phyloP scores from a whole-genome alignment of 2,113 vertebrate genomes.

The Rhinolophus ferrumequinum region DNA sequence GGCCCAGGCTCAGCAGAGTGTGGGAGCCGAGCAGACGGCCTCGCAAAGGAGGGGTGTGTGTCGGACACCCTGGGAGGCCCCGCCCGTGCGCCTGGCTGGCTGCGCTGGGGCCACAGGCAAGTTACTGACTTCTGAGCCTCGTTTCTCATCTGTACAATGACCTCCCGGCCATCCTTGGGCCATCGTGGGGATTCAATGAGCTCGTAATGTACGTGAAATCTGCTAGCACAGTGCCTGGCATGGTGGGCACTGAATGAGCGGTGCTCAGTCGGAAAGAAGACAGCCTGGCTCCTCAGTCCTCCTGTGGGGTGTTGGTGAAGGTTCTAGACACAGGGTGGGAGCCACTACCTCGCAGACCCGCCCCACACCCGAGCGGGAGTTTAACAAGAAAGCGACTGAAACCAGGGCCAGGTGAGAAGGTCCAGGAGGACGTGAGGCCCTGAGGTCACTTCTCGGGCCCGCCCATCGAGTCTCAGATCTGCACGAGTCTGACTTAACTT shows the following conservation, averaged over 20 bases:
- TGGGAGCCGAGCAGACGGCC: background rate
- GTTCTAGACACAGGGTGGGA: rapidly evolving
- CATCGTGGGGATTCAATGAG: rapidly evolving
- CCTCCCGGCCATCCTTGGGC: rapidly evolving
- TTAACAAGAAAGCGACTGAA: too few species aligned
- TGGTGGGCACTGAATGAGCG: too few species aligned
- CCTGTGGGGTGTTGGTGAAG: too few species aligned
- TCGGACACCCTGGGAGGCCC: background rate
- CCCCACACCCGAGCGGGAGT: too few species aligned
- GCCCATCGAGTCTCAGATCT: too few species aligned
- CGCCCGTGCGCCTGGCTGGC: rapidly evolving
- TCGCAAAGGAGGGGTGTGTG: too few species aligned
- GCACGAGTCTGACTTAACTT: too few species aligned
- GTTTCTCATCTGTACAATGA: rapidly evolving
- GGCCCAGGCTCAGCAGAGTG: too few species aligned
- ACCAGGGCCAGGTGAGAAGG: background rate
- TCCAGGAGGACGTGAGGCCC: background rate
- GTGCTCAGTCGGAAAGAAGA: background rate
- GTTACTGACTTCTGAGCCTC: background rate
- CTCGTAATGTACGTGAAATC: rapidly evolving
- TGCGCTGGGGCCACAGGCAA: background rate
- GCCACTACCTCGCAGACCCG: rapidly evolving
- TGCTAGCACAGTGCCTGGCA: background rate
- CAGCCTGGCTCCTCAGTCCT: too few species aligned
- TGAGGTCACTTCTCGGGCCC: background rate